Evolutionary conservation across 2,888 invertebrate genomes (phyloP).

Genomic region (Harpagoxenus sublaevis): DNA sequence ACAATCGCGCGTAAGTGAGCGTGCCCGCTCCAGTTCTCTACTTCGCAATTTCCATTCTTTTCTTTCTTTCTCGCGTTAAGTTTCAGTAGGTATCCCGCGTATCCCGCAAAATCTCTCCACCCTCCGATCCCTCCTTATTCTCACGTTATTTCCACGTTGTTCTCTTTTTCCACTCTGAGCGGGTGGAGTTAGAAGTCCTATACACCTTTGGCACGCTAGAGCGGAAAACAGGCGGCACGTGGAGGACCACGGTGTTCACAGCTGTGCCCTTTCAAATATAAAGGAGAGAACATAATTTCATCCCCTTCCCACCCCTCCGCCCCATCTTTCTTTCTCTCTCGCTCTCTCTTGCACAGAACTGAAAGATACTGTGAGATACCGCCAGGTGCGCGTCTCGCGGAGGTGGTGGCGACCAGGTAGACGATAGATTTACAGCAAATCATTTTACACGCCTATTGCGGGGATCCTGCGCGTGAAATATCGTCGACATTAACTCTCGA

Average conservation of each 20-base stretch:
- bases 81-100: neutral
- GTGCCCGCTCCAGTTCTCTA: slow-evolving; percentile 26
- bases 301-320: slow-evolving; percentile 41
- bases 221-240: slow-evolving; percentile 64
- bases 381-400: slow-evolving; percentile 80
- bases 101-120: slow-evolving; percentile 23
- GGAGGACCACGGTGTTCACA: slow-evolving; percentile 65
- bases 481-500: slow-evolving; percentile 73
- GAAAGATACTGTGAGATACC: slow-evolving; percentile 80
- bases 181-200: slow-evolving; percentile 48
- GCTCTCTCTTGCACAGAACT: slow-evolving; percentile 30
- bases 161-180: slow-evolving; percentile 27
- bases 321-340: neutral
- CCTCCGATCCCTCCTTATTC: neutral
- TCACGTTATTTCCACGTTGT: slow-evolving; percentile 10
- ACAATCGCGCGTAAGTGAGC: slow-evolving; percentile 37
- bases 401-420: slow-evolving; percentile 78
- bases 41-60: slow-evolving; percentile 46
- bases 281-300: slow-evolving; percentile 75
- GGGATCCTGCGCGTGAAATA: slow-evolving; percentile 78
- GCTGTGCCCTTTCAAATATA: slow-evolving; percentile 74
- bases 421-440: slow-evolving; percentile 85
- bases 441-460: slow-evolving; percentile 85
- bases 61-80: slow-evolving; percentile 26
- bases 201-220: slow-evolving; percentile 57